Percentiles rank a stretch among this genome's conserved stretches.
These are phyloP conservation scores for Iguana delicatissima DNA, from an alignment of 2,797 vertebrate genomes.

Conservation along the genomic window DNA sequence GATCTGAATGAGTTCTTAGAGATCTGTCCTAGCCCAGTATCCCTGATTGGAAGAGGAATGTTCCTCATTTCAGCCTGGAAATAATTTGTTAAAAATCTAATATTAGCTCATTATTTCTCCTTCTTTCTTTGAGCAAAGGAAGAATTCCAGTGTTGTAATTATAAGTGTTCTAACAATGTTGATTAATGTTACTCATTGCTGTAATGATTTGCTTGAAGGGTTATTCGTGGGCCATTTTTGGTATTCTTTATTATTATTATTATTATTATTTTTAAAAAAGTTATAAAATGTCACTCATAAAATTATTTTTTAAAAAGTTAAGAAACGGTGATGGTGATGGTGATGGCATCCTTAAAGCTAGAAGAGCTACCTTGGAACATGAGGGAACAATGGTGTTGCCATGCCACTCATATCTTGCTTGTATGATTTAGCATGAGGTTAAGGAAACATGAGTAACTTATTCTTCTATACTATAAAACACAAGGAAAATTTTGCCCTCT, in stretches of 20 bases:
- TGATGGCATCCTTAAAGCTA: constrained; percentile 19
- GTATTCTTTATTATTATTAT: too few relatives aligned
- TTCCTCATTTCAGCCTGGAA: too few relatives aligned
- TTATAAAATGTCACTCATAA: too few relatives aligned
- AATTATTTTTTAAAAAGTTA: too few relatives aligned
- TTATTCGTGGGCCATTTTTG: too few relatives aligned
- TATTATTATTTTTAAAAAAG: too few relatives aligned
- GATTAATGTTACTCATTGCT: too few relatives aligned
- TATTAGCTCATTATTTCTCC: too few relatives aligned
- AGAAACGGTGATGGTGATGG: background rate
- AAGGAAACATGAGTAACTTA: background rate
- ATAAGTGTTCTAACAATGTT: too few relatives aligned
- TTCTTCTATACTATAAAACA: background rate
- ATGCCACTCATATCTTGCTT: background rate
- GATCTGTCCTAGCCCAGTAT: background rate
- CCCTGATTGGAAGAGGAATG: background rate
- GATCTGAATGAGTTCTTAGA: background rate
- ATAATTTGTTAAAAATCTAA: too few relatives aligned
- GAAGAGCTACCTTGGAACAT: constrained; percentile 37
- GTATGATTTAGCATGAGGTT: background rate
- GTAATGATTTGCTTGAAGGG: too few relatives aligned
- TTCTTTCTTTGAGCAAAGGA: background rate
- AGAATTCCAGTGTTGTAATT: background rate
- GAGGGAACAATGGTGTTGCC: constrained; percentile 25
- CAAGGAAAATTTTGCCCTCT: background rate